Conservation (phyloP, 2,888 invertebrate genomes). For the Enchytraeus crypticus region DNA sequence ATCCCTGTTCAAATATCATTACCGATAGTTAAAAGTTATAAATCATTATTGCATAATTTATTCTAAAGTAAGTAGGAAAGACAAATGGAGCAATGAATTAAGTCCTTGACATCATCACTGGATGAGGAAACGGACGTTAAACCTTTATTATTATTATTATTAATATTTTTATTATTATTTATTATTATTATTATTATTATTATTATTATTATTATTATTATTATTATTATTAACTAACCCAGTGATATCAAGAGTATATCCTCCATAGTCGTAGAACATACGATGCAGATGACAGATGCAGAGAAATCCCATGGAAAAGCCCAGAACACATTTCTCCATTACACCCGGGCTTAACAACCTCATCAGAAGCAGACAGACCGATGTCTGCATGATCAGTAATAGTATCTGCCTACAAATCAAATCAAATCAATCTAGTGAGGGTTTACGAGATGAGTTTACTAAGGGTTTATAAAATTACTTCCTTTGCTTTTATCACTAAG, state of each 20-base stretch:
- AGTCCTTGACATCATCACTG: too few relatives aligned
- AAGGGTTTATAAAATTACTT: too few relatives aligned
- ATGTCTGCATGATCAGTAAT: constrained; percentile 19
- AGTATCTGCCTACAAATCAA: constrained; percentile 20
- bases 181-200: background rate
- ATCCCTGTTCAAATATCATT: too few relatives aligned
- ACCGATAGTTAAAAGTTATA: too few relatives aligned
- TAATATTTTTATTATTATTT: background rate
- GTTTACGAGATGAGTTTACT: background rate
- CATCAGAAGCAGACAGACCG: constrained; percentile 23
- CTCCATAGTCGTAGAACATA: constrained; percentile 74
- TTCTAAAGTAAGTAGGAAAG: too few relatives aligned
- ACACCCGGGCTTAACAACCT: constrained; percentile 8
- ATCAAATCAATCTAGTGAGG: background rate
- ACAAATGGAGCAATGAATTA: too few relatives aligned
- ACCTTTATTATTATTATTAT: too few relatives aligned
- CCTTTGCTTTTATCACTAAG: background rate
- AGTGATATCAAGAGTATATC: constrained; percentile 83
- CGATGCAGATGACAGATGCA: constrained; percentile 79
- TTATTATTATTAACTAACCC: constrained; percentile 46
- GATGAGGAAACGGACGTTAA: too few relatives aligned
- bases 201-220: background rate
- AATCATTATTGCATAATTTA: too few relatives aligned
- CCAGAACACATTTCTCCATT: constrained; percentile 29
- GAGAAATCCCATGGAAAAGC: constrained; percentile 62